Percentiles rank a stretch among this genome's conserved stretches.
phyloP scores from a whole-genome alignment of 2,888 invertebrate species.

The Drosophila ochracea region DNA sequence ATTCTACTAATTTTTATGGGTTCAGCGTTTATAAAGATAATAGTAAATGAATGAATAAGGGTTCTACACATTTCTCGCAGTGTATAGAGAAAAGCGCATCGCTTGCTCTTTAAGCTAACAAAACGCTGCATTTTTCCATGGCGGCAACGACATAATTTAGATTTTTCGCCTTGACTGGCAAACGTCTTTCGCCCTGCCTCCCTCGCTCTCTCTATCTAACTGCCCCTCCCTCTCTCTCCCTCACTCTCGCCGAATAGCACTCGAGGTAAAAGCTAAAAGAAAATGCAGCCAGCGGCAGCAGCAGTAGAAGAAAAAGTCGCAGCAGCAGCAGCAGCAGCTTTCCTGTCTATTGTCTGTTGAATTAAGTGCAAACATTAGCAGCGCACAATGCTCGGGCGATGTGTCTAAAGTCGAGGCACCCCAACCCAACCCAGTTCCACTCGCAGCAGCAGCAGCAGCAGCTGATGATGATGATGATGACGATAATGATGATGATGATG shows the following conservation, averaged over 20 bases:
- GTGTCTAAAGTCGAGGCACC: constrained; percentile 13
- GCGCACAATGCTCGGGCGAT: constrained; percentile 44
- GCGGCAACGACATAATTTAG: constrained; percentile 79
- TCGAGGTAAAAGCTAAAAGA: constrained; percentile 60
- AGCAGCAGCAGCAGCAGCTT: constrained; percentile 36
- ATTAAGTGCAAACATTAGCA: constrained; percentile 82
- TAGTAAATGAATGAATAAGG: neutral
- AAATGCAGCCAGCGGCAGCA: constrained; percentile 39
- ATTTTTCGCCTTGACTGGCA: constrained; percentile 61
- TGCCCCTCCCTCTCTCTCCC: constrained; percentile 9
- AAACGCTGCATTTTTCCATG: constrained; percentile 75
- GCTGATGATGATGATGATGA: constrained; percentile 6
- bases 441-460: constrained; percentile 13
- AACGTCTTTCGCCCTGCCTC: neutral
- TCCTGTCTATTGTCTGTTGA: constrained; percentile 75
- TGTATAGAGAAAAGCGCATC: constrained; percentile 58
- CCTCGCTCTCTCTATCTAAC: constrained; percentile 5
- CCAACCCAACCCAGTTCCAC: constrained; percentile 31
- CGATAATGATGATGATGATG: constrained; percentile 34
- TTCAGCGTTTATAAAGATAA: no score
- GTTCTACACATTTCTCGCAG: constrained; percentile 31
- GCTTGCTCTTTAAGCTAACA: constrained; percentile 67
- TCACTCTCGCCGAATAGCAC: neutral
- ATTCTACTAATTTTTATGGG: no score
- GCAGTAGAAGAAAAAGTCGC: neutral